A percentile compares a stretch with the other conserved stretches of the same genome.
phyloP scores from a whole-genome alignment of 1,140 invertebrate species.

The Bombus waltoni region DNA sequence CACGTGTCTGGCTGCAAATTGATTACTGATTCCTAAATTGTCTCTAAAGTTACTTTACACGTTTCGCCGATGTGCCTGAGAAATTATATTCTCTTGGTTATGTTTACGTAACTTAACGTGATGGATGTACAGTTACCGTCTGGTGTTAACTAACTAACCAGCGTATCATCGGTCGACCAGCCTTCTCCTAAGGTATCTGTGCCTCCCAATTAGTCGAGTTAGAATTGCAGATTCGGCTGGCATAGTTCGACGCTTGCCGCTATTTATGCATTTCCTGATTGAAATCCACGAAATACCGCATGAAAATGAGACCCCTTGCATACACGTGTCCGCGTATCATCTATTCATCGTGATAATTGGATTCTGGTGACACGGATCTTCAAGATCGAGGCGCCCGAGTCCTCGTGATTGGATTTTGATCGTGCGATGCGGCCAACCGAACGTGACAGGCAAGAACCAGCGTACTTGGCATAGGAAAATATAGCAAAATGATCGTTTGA shows the following conservation, averaged over 20 bases:
- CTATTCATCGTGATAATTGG: not conserved
- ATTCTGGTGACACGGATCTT: too few species aligned
- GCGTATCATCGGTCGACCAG: constrained; percentile 51
- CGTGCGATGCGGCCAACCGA: too few species aligned
- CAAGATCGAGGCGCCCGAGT: not conserved
- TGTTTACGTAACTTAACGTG: constrained; percentile 60
- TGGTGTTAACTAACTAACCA: constrained; percentile 64
- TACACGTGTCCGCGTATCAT: not conserved
- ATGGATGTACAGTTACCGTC: constrained; percentile 55
- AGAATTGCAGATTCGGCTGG: constrained; percentile 64
- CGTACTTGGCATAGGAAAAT: not conserved
- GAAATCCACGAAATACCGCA: not conserved
- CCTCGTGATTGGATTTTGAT: not conserved
- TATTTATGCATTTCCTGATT: constrained; percentile 18
- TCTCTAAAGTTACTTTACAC: constrained; percentile 56
- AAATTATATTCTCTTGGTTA: constrained; percentile 59
- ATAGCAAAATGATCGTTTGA: constrained; percentile 12
- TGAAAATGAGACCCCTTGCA: not conserved
- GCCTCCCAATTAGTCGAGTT: constrained; percentile 72
- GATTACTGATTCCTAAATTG: constrained; percentile 68
- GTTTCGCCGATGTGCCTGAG: constrained; percentile 43
- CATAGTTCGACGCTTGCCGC: not conserved
- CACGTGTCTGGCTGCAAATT: constrained; percentile 59
- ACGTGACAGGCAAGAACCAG: not conserved
- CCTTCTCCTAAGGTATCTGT: constrained; percentile 60